Base-by-base conservation (phyloP, 2,113 vertebrate genomes). In the Syngnathus scovelli region DNA sequence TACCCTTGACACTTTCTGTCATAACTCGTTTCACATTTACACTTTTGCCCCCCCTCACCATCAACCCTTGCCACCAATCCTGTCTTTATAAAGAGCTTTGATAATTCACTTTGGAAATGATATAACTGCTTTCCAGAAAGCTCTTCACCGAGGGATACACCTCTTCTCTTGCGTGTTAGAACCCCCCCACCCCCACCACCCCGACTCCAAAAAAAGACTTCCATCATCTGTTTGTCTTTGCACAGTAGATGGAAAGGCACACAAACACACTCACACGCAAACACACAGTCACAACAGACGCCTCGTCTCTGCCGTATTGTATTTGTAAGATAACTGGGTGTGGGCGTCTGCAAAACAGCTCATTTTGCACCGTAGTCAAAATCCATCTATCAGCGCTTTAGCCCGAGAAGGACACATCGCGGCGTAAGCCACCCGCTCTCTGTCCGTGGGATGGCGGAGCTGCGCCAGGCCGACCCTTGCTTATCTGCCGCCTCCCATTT, bases 341-440 rank as follows among this genome's bases (percentile, higher is more conserved):
- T 87, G 78, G 89, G 85, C 58, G 86, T 85, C 77, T 77, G 78
- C 77, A 85, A 82, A 87, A 88, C 77, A 84, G 82, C 78, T 83
- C 85, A 68, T 83, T 87, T 86, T 89, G 85, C 87, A 89, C 85
- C 86, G 83, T 78, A 89, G 80, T 88, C 87, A 79, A 82, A 89
- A 82, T 83, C 81, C 76, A 80, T 84, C 82, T 78, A 78, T 36
- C 55, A 58, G 55, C 73, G 77, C 81, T 78, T 63, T 48, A 66
- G 62, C 79, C 79, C 77, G 78, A 84, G 77, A 69, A 74, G 81
- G 78, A 78, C 82, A 77, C 80, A 70, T 80, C 78, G 52, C 75
- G 78, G 15, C 66, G 13, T 9, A 77, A 71, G 70, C 76, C 77
- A 81, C 27, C 27, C 41, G 41, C 78, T 80, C 80, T 77, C 67